phyloP scores from a whole-genome alignment of 2,113 vertebrate genomes.

The Sinocyclocheilus anophthalmus region DNA sequence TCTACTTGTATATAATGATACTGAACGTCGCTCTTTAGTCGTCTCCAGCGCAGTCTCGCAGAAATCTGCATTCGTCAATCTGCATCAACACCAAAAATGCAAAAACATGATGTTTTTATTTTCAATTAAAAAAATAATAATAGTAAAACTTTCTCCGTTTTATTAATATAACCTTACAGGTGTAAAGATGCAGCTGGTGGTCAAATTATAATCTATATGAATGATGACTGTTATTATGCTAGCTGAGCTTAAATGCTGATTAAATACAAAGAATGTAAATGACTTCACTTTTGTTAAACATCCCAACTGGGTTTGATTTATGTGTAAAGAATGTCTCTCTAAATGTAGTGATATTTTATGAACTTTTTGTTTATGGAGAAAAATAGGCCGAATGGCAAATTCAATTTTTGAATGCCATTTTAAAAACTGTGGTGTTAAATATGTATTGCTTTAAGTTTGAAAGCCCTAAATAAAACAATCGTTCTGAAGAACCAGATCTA shows the following conservation, averaged over 20 bases:
- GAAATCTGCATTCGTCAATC: not conserved
- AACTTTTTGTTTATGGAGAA: not conserved
- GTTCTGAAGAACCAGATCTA: not conserved
- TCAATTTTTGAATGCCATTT: not conserved
- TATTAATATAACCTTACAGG: not conserved
- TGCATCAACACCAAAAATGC: not conserved
- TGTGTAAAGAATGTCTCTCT: too few relatives aligned
- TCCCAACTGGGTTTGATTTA: too few relatives aligned
- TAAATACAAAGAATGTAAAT: not conserved
- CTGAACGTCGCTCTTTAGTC: not conserved
- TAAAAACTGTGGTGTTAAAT: not conserved
- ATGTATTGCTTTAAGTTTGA: not conserved
- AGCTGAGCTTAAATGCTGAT: not conserved
- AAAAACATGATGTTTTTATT: not conserved
- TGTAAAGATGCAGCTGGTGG: not conserved
- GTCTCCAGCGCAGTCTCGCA: accelerated
- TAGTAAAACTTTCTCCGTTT: too few relatives aligned
- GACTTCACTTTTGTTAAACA: too few relatives aligned
- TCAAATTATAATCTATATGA: not conserved
- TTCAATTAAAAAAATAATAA: too few relatives aligned
- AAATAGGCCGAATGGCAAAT: not conserved
- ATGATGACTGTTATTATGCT: not conserved
- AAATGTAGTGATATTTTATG: not conserved
- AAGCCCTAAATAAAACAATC: not conserved
- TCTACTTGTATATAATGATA: not conserved